Conservation (phyloP, 2,888 invertebrate genomes). For the Thecophora atra region DNA sequence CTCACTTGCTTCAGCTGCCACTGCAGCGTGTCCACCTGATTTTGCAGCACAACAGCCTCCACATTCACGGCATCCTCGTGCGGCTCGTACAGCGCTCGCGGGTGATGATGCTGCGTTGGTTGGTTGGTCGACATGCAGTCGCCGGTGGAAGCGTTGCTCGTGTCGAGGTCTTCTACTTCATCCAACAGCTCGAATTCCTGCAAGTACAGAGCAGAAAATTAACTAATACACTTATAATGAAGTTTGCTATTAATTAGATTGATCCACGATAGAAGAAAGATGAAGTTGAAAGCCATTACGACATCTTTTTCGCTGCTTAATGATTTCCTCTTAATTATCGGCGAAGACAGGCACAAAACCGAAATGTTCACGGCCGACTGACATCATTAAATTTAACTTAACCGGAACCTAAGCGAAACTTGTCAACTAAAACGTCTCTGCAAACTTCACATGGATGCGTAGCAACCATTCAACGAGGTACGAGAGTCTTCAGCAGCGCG, state of each 20-base stretch:
- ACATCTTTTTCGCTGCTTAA: background rate
- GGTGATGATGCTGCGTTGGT: constrained; percentile 43
- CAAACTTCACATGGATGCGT: background rate
- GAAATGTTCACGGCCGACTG: background rate
- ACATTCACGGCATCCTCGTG: constrained; percentile 61
- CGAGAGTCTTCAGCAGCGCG: background rate
- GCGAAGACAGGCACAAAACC: background rate
- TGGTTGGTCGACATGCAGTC: constrained; percentile 12
- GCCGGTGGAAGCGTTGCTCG: constrained; percentile 10
- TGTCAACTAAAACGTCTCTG: background rate
- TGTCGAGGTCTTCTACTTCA: constrained; percentile 18
- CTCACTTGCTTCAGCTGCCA: constrained; percentile 78
- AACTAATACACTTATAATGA: too few species aligned
- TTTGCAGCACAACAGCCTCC: constrained; percentile 72
- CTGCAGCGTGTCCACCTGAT: constrained; percentile 74
- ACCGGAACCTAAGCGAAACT: background rate
- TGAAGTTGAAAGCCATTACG: background rate
- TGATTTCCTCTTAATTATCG: background rate
- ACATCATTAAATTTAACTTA: constrained; percentile 4
- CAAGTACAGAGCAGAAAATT: background rate
- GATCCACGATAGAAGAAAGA: too few species aligned
- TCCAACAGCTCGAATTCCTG: constrained; percentile 23
- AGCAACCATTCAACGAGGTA: background rate
- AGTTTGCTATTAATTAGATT: too few species aligned
- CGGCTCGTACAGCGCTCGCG: constrained; percentile 40